Conservation (phyloP, 2,113 vertebrate genomes). For the Heterochromis multidens region DNA sequence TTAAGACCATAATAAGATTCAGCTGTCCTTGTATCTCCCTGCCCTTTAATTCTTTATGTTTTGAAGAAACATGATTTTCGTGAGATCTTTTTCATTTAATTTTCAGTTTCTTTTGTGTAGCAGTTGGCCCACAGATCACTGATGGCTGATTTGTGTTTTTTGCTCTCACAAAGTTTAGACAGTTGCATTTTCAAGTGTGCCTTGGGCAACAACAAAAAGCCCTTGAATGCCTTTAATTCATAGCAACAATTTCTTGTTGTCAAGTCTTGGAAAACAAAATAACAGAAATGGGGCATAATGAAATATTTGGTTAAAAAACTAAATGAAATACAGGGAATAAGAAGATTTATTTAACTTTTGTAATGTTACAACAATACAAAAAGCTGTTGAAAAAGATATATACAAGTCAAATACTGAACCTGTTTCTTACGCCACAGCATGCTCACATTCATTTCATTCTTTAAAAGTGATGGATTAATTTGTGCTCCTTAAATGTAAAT, state of each 20-base stretch:
- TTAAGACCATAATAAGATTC: neutral
- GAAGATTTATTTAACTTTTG: neutral
- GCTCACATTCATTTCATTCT: neutral
- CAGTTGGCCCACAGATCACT: neutral
- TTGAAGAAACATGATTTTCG: neutral
- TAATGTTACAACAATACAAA: neutral
- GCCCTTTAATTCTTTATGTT: neutral
- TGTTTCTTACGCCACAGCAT: neutral
- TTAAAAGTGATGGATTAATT: neutral
- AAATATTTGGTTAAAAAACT: neutral
- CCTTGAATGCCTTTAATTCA: neutral
- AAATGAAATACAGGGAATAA: neutral
- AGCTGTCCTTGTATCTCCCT: neutral
- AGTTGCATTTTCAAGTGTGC: neutral
- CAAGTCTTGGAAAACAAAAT: neutral
- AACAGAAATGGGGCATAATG: neutral
- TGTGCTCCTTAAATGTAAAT: neutral
- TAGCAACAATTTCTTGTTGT: neutral
- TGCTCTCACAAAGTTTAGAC: neutral
- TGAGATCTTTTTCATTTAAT: neutral
- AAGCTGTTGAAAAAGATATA: neutral
- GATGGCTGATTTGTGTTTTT: neutral
- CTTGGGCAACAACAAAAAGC: neutral
- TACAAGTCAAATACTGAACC: neutral
- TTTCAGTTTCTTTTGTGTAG: neutral